A percentile compares a stretch with the other conserved stretches of the same genome.
These are phyloP conservation scores for Drosophila meridiana DNA, from an alignment of 2,888 invertebrate species.

Conservation along the genomic window DNA sequence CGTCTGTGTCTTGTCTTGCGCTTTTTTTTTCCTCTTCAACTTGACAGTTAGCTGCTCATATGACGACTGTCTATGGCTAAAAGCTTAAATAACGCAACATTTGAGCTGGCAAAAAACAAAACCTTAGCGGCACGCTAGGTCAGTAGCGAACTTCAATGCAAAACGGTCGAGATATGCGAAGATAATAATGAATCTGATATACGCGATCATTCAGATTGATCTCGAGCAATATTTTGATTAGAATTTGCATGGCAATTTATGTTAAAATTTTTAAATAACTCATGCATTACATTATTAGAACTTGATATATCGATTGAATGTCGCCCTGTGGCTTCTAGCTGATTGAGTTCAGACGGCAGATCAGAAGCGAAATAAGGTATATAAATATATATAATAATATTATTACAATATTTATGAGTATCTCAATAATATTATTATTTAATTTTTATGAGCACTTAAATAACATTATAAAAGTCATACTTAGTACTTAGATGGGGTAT, in stretches of 20 bases:
- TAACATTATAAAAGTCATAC: too few species aligned
- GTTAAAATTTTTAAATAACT: background rate
- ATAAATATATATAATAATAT: too few species aligned
- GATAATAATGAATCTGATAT: background rate
- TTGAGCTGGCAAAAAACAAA: conserved; percentile 14
- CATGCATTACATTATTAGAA: background rate
- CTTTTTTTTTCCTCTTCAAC: conserved; percentile 23
- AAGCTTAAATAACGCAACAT: conserved; percentile 39
- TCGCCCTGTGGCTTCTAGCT: background rate
- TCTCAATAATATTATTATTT: too few species aligned
- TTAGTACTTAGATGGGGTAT: too few species aligned
- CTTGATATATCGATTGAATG: background rate
- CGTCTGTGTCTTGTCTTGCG: conserved; percentile 33
- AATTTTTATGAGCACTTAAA: too few species aligned
- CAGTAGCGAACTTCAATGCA: conserved; percentile 21
- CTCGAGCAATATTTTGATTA: background rate
- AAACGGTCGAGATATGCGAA: conserved; percentile 14
- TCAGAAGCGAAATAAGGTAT: too few species aligned
- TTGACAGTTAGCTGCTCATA: conserved; percentile 34
- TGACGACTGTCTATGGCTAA: conserved; percentile 21
- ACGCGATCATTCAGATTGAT: background rate
- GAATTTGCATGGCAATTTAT: background rate
- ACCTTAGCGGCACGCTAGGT: conserved; percentile 46
- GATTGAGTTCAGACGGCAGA: background rate
- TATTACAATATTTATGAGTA: too few species aligned